Conservation (phyloP, 2,888 invertebrate genomes). For the Protodeltote pygarga region DNA sequence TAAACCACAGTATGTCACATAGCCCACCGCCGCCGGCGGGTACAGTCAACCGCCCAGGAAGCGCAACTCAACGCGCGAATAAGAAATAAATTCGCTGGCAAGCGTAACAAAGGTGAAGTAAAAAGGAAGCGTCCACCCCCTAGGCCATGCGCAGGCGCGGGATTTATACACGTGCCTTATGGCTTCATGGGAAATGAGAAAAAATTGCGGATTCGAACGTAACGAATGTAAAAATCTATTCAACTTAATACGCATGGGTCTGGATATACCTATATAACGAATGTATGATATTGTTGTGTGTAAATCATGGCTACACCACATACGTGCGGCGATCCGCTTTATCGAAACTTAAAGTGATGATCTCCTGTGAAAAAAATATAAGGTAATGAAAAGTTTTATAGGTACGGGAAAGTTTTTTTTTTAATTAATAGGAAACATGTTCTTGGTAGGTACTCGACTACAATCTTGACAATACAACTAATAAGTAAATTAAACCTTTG, state of each 20-base stretch:
- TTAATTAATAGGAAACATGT: no score
- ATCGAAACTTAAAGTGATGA: no score
- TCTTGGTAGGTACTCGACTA: no score
- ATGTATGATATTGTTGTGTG: neutral
- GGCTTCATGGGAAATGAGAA: conserved; percentile 65
- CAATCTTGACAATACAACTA: no score
- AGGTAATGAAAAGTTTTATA: no score
- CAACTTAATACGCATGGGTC: conserved; percentile 22
- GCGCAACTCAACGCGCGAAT: conserved; percentile 83
- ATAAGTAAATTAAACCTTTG: no score
- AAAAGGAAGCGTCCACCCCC: conserved; percentile 79
- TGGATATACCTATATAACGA: neutral
- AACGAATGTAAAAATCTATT: conserved; percentile 48
- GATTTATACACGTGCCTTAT: conserved; percentile 77
- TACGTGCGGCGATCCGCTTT: no score
- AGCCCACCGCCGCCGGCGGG: conserved; percentile 69
- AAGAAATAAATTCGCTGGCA: conserved; percentile 85
- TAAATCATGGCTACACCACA: no score
- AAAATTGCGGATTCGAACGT: conserved; percentile 53
- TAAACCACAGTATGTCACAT: conserved; percentile 38
- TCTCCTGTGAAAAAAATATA: no score
- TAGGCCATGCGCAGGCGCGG: conserved; percentile 64
- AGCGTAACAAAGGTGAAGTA: conserved; percentile 86
- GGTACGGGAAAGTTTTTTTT: no score
- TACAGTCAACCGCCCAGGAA: conserved; percentile 84